phyloP scores from a whole-genome alignment of 2,797 vertebrate genomes.

The Lepidocolaptes lacrymiger region DNA sequence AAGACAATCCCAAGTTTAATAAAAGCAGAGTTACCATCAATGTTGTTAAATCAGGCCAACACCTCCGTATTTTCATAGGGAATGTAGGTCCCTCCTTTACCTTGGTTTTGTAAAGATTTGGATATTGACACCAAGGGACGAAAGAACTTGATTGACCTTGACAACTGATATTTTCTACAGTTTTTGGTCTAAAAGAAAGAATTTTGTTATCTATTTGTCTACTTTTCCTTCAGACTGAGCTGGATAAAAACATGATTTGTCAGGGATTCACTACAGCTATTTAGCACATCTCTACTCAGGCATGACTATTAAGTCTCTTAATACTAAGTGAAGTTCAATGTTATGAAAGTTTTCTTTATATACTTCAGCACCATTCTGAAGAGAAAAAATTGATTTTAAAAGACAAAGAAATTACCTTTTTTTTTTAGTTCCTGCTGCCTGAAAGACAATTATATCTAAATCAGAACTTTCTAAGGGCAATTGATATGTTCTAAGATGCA shows the following conservation, averaged over 20 bases:
- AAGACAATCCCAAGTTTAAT: neutral
- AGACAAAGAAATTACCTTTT: neutral
- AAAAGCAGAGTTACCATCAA: neutral
- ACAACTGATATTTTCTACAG: neutral
- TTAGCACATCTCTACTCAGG: neutral
- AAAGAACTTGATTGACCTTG: neutral
- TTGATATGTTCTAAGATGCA: neutral
- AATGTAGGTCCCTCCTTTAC: neutral
- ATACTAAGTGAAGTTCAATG: neutral
- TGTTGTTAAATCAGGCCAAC: neutral
- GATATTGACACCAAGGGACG: neutral
- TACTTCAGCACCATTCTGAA: neutral
- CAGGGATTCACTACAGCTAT: neutral
- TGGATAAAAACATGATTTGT: neutral
- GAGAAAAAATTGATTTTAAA: neutral
- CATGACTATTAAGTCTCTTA: neutral
- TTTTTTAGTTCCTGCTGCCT: neutral
- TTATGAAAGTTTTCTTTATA: neutral
- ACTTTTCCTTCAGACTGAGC: neutral
- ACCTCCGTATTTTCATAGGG: neutral
- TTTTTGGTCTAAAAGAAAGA: neutral
- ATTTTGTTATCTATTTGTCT: neutral
- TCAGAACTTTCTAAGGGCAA: neutral
- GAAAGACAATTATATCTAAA: neutral
- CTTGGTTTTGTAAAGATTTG: neutral